Conservation (phyloP, 2,888 invertebrate species). For the Elysia crispata region DNA sequence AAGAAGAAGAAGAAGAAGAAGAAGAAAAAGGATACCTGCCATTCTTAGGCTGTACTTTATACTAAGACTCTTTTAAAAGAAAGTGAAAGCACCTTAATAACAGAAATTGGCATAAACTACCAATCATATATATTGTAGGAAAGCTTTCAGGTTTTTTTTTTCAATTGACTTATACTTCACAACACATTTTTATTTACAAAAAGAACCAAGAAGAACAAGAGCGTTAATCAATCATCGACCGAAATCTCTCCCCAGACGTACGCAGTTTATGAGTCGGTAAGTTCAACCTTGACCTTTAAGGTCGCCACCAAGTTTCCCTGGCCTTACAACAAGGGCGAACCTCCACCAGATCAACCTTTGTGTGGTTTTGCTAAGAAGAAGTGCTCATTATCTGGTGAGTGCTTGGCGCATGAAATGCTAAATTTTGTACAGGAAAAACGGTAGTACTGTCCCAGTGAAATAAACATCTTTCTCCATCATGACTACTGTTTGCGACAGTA, state of each 20-base stretch:
- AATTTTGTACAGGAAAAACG: too few species aligned
- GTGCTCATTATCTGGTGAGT: not conserved
- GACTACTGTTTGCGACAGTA: not conserved
- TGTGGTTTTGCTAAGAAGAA: slow-evolving; percentile 7
- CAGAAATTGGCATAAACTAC: too few species aligned
- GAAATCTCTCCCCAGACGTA: not conserved
- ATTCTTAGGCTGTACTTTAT: too few species aligned
- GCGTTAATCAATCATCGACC: not conserved
- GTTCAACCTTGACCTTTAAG: not conserved
- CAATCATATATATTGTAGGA: too few species aligned
- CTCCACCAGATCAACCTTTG: slow-evolving; percentile 6
- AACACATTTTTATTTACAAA: not conserved
- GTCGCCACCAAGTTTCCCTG: not conserved
- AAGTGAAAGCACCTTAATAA: too few species aligned
- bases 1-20: slow-evolving; percentile 5
- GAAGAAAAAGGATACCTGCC: too few species aligned
- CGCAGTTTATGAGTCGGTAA: not conserved
- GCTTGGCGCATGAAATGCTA: too few species aligned
- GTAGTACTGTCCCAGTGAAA: too few species aligned
- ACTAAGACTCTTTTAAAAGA: too few species aligned
- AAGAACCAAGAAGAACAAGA: not conserved
- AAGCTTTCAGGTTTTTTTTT: too few species aligned
- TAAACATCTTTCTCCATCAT: too few species aligned
- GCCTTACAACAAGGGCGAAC: slow-evolving; percentile 24
- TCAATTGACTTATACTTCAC: not conserved